These are phyloP conservation scores for Rhopalosiphum padi DNA, from an alignment of 1,140 invertebrate genomes.

Conservation along the genomic window DNA sequence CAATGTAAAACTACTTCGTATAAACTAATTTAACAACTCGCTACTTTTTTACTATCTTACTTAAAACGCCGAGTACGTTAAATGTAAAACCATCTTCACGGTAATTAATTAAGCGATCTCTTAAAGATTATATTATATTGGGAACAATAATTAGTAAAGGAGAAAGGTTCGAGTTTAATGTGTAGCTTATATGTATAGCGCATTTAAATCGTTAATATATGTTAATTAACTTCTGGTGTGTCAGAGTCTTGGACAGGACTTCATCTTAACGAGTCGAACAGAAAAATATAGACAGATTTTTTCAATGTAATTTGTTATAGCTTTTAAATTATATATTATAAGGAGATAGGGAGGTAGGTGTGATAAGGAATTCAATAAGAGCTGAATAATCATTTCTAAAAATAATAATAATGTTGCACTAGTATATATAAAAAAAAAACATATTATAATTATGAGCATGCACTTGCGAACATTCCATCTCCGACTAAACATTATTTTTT, in stretches of 20 bases:
- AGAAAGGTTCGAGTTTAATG: constrained; percentile 4
- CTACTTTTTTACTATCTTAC: neutral
- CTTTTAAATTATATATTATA: neutral
- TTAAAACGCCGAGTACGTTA: neutral
- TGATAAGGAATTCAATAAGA: constrained; percentile 9
- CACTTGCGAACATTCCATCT: neutral
- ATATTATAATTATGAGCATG: no score
- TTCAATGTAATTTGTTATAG: neutral
- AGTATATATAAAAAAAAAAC: neutral
- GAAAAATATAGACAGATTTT: neutral
- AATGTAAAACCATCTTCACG: neutral
- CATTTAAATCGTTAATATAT: constrained; percentile 13
- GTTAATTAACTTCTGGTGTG: constrained; percentile 20
- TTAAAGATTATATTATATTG: neutral
- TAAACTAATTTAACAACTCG: neutral
- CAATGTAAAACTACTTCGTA: neutral
- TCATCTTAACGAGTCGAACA: neutral
- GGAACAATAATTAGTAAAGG: neutral
- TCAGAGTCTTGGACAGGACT: neutral
- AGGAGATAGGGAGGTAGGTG: neutral
- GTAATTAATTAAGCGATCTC: constrained; percentile 14
- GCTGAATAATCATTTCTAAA: constrained; percentile 21
- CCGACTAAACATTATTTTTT: constrained; percentile 6
- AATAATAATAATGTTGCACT: neutral
- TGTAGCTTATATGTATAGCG: neutral